Evolutionary conservation across 1,140 invertebrate genomes (phyloP).

Genomic region (Amyelois transitella): DNA sequence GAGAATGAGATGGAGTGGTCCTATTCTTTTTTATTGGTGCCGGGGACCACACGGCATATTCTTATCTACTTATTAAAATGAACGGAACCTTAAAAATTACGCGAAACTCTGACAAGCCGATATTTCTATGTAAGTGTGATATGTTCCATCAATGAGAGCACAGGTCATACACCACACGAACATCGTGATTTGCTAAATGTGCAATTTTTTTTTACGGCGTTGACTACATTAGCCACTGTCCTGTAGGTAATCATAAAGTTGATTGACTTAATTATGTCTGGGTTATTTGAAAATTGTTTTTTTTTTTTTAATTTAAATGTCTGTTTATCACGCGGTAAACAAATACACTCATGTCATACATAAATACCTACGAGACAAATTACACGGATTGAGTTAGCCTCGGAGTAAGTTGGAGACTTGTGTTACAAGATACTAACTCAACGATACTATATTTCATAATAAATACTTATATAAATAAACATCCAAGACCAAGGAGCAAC

Average conservation of each 20-base stretch:
- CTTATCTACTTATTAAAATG: neutral
- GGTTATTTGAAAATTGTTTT: neutral
- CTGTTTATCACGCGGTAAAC: too few relatives aligned
- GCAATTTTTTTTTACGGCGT: neutral
- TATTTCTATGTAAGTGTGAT: neutral
- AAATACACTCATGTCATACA: too few relatives aligned
- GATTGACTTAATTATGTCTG: neutral
- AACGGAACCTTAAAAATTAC: neutral
- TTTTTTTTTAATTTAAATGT: neutral
- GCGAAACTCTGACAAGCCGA: neutral
- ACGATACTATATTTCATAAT: too few relatives aligned
- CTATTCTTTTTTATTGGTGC: too few relatives aligned
- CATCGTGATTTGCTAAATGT: conserved; percentile 10
- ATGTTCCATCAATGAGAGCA: neutral
- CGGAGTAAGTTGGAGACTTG: too few relatives aligned
- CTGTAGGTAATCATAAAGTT: neutral
- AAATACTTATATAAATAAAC: too few relatives aligned
- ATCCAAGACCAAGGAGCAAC: too few relatives aligned
- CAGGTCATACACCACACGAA: conserved; percentile 14
- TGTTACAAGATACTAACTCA: too few relatives aligned
- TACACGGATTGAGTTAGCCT: too few relatives aligned
- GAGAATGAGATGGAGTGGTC: too few relatives aligned
- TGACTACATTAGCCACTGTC: neutral
- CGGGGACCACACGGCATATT: neutral
- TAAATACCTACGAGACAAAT: too few relatives aligned